These are phyloP conservation scores for Typhlichthys subterraneus DNA, from an alignment of 2,797 vertebrate genomes.

Conservation along the genomic window DNA sequence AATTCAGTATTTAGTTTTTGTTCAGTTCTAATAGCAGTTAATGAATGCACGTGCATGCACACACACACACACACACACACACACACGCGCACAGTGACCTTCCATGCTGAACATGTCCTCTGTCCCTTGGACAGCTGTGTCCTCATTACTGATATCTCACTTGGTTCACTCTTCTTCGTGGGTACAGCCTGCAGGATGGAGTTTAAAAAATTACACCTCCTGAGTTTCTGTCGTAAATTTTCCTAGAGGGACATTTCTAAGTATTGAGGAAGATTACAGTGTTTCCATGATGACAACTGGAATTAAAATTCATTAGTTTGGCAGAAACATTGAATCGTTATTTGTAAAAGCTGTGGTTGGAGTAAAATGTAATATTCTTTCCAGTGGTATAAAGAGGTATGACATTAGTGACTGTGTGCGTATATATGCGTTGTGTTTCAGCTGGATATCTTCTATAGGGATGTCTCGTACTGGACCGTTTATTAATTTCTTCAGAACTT, in stretches of 20 bases:
- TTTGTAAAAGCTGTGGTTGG: too few relatives aligned
- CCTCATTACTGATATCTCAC: slow-evolving; percentile 1
- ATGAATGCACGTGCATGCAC: too few relatives aligned
- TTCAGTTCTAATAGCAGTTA: neutral
- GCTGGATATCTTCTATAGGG: neutral
- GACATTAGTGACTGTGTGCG: neutral
- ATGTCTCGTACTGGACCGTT: too few relatives aligned
- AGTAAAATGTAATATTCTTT: too few relatives aligned
- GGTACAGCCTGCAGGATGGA: neutral
- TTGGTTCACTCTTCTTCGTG: slow-evolving; percentile 1
- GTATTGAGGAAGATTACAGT: too few relatives aligned
- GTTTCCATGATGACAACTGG: too few relatives aligned
- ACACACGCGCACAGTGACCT: neutral
- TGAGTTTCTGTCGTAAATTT: neutral
- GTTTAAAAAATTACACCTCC: neutral
- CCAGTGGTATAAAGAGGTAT: too few relatives aligned
- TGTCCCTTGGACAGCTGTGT: slow-evolving; percentile 8
- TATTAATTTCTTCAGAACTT: too few relatives aligned
- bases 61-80: neutral
- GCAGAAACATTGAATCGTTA: too few relatives aligned
- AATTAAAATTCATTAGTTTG: too few relatives aligned
- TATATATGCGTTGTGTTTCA: neutral
- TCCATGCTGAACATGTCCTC: slow-evolving; percentile 1
- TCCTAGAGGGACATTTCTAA: too few relatives aligned
- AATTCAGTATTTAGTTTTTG: neutral